Base-by-base conservation (phyloP, 2,113 vertebrate species). In the Prochilodus magdalenae region DNA sequence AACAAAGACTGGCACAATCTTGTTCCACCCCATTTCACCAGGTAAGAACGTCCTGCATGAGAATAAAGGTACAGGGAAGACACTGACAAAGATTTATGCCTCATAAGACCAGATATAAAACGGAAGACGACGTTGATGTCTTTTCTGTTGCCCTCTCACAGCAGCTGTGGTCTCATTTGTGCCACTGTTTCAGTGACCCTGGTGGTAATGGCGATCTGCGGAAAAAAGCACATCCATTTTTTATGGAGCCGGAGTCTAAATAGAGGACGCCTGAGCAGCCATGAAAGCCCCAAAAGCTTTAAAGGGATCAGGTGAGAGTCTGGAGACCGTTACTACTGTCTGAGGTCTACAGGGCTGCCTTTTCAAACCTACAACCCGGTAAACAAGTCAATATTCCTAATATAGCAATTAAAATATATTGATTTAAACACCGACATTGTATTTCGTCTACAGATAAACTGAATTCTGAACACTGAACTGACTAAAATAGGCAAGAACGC, bases 201-300 rank as follows among this genome's bases (percentile, higher is more conserved):
- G 30, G 67, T 22, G 40, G 66, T 71, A 71, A 72, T 59, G 24
- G 40, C 53, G 16, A 76, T 57, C 66, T 26, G 47, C 12, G n/a
- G 63, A 71, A n/a, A 69, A 44, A 24, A 10, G 51, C 11, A 20
- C 62, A 76, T 83, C 53, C 22, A 76, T 83, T 49, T 86, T 83
- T 80, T 11, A 86, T 83, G 63, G n/a, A 4, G 40, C 53, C 71
- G 53, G 55, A 47, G 55, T n/a, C 26, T 26, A 55, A 57, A 49
- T 27, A 59, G 27, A 59, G 12, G 77, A 76, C 7, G 53, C 29
- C 55, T 65, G 30, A 75, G 20, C 33, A 36, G 29, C 22, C 49
- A 59, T 53, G 51, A 83, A 67, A 81, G 73, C 33, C 59, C 69
- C 18, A 53, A 20, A 53, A 30, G 73, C 51, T 81, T 79, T 27